Percentiles rank a stretch among this genome's conserved stretches.
Evolutionary conservation across 2,797 vertebrate genomes (phyloP).

Genomic region (Liparis tanakae): DNA sequence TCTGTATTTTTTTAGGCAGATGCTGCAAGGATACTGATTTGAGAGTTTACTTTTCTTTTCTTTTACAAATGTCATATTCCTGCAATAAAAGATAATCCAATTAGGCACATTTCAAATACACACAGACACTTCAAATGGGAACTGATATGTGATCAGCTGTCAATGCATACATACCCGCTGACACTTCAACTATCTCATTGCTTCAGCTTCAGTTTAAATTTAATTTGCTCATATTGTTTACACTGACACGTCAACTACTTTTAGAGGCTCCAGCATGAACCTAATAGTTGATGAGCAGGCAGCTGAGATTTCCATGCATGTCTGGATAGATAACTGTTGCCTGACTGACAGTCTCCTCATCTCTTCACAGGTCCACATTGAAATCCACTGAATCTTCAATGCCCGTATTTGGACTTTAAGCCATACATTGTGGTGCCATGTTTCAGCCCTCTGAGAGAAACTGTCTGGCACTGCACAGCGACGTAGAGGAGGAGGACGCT

Average conservation of each 20-base stretch:
- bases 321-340: background rate
- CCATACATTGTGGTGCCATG: conserved; percentile 30
- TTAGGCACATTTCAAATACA: background rate
- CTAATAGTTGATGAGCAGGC: background rate
- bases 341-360: conserved; percentile 42
- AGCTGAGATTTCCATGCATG: background rate
- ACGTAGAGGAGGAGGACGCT: conserved; percentile 44
- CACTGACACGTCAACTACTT: background rate
- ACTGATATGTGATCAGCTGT: background rate
- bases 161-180: background rate
- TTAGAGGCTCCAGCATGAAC: background rate
- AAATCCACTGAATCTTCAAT: conserved; percentile 89
- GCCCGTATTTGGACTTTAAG: conserved; percentile 22
- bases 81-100: background rate
- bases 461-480: conserved; percentile 10
- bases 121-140: background rate
- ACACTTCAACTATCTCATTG: background rate
- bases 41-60: no score
- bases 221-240: background rate
- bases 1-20: background rate
- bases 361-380: conserved; percentile 92
- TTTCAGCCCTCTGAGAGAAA: conserved; percentile 22
- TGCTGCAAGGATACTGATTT: background rate
- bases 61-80: background rate
- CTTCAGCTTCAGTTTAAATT: background rate